Base-by-base conservation (phyloP, 1,140 invertebrate genomes). In the Bombus superbus region DNA sequence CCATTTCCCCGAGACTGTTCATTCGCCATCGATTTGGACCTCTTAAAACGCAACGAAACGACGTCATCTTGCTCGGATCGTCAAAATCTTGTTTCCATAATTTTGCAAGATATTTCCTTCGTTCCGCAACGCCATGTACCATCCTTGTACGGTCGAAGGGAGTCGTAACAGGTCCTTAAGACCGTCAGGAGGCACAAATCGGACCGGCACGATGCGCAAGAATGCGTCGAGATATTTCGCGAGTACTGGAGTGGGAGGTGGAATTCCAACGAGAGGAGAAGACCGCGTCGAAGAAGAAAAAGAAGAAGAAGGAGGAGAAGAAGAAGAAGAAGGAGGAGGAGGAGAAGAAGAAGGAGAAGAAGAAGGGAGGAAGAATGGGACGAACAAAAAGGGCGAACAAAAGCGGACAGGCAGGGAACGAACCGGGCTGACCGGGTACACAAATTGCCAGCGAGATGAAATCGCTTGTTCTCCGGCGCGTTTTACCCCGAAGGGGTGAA, bases 401-500 rank as follows among this genome's bases (percentile, higher is more conserved):
- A 85, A 47, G 88, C 53, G 68, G 73, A 38, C 59, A 73, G 71
- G 4, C 69, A 66, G 68, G 47, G 85, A 59, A 53, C 57, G 73
- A 81, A 72, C 9, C 66, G 53, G 68, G 28, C 53, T 38, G 53
- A 44, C 32, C 38, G 66, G 85, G 82, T 90, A 91, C 90, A 91
- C 92, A 93, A 93, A 92, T 93, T 93, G 90, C 92, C 88, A 75
- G 79, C 76, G 87, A 81, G 84, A 89, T 85, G 90, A 89, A 85
- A 92, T 85, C 76, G 81, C 84, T 74, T 77, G 35, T 77, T 77
- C 75, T n/a, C 81, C 72, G 76, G 79, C 86, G 69, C 68, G 86
- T 80, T 86, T n/a, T 81, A 18, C 68, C 28, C 59, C 25, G 35
- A 3, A 35, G 59, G 74, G 25, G 76, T 62, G 18, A 66, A 84